Evolutionary conservation across 2,888 invertebrate species (phyloP), one percentile per base, ranked within the genome.

Genomic region (Muschampia staudingeri): DNA sequence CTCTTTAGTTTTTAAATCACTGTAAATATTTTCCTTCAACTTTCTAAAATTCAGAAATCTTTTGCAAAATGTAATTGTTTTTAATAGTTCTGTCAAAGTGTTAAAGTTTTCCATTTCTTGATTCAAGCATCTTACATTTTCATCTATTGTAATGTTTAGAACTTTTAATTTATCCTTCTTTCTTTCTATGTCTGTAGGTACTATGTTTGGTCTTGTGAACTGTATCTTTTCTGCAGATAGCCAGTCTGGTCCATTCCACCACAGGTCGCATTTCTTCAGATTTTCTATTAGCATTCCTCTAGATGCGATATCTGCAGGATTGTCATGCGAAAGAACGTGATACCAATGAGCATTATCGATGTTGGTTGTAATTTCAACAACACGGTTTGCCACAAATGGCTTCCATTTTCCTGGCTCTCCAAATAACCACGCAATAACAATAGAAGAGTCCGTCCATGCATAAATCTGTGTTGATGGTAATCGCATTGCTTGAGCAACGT

Each of bases 201-300:
- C 52, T 52, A 52, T 2, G n/a, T 52, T n/a, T 52, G 52, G 52
- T 52, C 52, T 52, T 6, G 52, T 52, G 52, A 52, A 52, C 52
- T 52, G 52, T 52, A 52, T 52, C 52, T 52, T 52, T n/a, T 52
- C 52, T 52, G 56, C 56, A 19, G 56, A 56, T 56, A 56, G 19
- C 56, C 56, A 56, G 9, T 19, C 19, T 56, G 56, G 56, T 56
- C 25, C 44, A 4, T 44, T 44, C 44, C 56, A 56, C 56, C 56
- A 56, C 56, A 56, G 19, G 56, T 56, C 25, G 19, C 25, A 25
- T 56, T 56, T 19, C 56, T 25, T 61, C 3, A 61, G 12, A 1
- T 9, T 25, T 25, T 11, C 25, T 6, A 61, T 11, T 11, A 61
- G 8, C 25, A 61, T 25, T 25, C 61, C 61, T 61, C 61, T 61